Percentiles rank a stretch among this genome's conserved stretches.
phyloP scores from a whole-genome alignment of 2,888 invertebrate species.

The Tenthredo notha region DNA sequence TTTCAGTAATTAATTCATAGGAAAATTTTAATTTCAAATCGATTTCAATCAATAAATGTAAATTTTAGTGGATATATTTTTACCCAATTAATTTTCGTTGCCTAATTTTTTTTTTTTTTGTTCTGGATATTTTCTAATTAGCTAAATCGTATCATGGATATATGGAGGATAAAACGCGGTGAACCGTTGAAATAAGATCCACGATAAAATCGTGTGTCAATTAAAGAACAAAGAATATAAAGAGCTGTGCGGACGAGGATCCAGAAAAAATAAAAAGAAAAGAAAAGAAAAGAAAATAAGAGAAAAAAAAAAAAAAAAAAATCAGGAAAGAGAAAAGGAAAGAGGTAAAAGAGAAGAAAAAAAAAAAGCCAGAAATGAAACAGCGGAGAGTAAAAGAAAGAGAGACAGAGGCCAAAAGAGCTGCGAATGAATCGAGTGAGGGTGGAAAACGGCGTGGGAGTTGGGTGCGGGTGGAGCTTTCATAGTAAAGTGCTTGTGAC shows the following conservation, averaged over 20 bases:
- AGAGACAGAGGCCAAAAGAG: constrained; percentile 39
- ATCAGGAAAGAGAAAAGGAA: not conserved
- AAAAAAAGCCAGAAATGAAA: constrained; percentile 18
- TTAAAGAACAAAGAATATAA: constrained; percentile 7
- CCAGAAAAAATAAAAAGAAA: not conserved
- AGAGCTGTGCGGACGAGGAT: not conserved
- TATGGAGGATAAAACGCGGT: not conserved
- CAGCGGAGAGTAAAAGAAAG: constrained; percentile 16
- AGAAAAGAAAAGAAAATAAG: not conserved
- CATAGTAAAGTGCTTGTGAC: constrained; percentile 53
- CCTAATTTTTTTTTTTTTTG: no score
- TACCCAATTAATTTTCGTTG: not conserved
- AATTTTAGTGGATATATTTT: not conserved
- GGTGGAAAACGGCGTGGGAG: constrained; percentile 44
- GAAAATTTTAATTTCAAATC: not conserved
- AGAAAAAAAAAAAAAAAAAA: constrained; percentile 38
- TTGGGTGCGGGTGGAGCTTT: constrained; percentile 51
- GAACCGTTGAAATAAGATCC: not conserved
- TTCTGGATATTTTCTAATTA: not conserved
- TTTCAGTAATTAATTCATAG: not conserved
- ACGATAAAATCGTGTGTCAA: not conserved
- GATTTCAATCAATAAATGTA: not conserved
- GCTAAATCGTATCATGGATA: not conserved
- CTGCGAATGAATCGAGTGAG: constrained; percentile 36
- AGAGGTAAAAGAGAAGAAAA: not conserved